phyloP scores from a whole-genome alignment of 64 coral and sea anemone genomes.

The Stylophora pistillata region DNA sequence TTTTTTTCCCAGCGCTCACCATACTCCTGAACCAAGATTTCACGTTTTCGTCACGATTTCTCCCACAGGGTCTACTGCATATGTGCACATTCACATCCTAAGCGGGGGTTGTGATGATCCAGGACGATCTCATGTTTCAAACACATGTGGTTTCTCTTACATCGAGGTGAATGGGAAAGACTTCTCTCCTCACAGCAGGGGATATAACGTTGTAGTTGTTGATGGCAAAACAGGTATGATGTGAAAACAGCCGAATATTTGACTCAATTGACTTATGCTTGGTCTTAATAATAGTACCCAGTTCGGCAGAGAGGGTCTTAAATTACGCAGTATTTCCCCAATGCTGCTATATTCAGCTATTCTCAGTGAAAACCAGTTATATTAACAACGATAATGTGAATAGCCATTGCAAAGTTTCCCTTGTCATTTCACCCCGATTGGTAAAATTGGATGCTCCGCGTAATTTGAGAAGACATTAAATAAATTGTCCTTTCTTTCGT shows the following conservation, averaged over 20 bases:
- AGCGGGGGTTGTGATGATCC: slow-evolving; percentile 54
- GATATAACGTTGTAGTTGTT: slow-evolving; percentile 36
- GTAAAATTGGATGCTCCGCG: too few relatives aligned
- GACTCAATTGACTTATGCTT: too few relatives aligned
- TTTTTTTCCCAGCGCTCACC: neutral
- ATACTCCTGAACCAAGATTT: neutral
- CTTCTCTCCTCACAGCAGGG: neutral
- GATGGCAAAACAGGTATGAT: slow-evolving; percentile 13
- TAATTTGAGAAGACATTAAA: too few relatives aligned
- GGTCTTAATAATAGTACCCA: too few relatives aligned
- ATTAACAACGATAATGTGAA: too few relatives aligned
- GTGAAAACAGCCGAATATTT: too few relatives aligned
- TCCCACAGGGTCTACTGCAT: neutral
- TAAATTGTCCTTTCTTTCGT: neutral
- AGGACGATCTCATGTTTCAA: neutral
- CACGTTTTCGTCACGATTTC: too few relatives aligned
- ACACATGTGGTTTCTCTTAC: slow-evolving; percentile 27
- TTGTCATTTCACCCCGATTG: neutral
- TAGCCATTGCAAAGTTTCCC: too few relatives aligned
- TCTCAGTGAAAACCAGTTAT: too few relatives aligned
- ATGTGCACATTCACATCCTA: slow-evolving; percentile 19
- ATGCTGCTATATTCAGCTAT: too few relatives aligned
- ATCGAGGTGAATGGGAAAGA: slow-evolving; percentile 40
- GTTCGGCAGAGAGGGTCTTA: too few relatives aligned
- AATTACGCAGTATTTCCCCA: too few relatives aligned